Conservation (phyloP, 2,888 invertebrate species). For the Gandaritis pyraliata region DNA sequence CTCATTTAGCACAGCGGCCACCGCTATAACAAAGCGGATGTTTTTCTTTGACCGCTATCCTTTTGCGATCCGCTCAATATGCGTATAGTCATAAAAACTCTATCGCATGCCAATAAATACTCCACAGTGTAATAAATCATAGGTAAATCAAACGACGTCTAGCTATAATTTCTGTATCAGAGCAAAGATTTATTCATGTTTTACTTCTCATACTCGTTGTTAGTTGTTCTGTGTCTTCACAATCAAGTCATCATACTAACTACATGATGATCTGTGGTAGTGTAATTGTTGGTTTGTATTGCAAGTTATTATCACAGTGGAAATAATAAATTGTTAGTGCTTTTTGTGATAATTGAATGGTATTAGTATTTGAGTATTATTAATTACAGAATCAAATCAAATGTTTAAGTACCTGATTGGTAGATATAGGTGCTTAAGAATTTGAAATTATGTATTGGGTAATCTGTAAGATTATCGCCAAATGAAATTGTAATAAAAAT, state of each 20-base stretch:
- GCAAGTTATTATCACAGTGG: slow-evolving; percentile 7
- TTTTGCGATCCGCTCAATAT: slow-evolving; percentile 14
- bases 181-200: slow-evolving; percentile 20
- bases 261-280: neutral
- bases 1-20: no score
- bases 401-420: no score
- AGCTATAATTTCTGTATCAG: slow-evolving; percentile 8
- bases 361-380: slow-evolving; percentile 26
- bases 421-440: no score
- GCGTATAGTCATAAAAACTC: neutral
- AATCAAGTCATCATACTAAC: slow-evolving; percentile 10
- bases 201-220: slow-evolving; percentile 9
- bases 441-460: no score
- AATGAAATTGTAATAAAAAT: no score
- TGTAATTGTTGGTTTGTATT: slow-evolving; percentile 24
- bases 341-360: slow-evolving; percentile 38
- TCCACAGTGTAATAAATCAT: slow-evolving; percentile 68
- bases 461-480: no score
- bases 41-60: no score
- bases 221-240: slow-evolving; percentile 10
- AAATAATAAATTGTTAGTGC: slow-evolving; percentile 24
- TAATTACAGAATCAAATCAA: slow-evolving; percentile 28
- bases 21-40: neutral
- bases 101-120: slow-evolving; percentile 60
- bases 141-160: slow-evolving; percentile 69